Percentiles rank a stretch among this genome's conserved stretches.
Evolutionary conservation across 2,888 invertebrate species (phyloP).

Genomic region (Polydrusus pterygomalis): DNA sequence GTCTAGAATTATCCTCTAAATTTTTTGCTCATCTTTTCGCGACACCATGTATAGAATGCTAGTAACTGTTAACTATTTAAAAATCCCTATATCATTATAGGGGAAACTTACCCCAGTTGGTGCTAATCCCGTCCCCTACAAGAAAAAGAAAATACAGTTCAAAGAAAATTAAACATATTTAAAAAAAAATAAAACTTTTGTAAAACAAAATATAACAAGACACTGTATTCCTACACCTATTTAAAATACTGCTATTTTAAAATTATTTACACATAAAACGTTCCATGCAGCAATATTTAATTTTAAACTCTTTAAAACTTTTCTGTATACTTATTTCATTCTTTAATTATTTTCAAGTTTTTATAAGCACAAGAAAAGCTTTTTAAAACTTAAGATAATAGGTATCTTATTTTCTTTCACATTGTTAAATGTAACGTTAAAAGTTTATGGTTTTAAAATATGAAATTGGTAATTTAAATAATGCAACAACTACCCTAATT

Average conservation of each 20-base stretch:
- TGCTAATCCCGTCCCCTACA: slow-evolving; percentile 47
- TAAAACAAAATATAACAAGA: slow-evolving; percentile 34
- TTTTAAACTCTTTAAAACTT: slow-evolving; percentile 49
- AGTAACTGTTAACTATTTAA: neutral
- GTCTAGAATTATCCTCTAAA: no score
- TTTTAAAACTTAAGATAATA: slow-evolving; percentile 48
- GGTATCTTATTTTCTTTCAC: slow-evolving; percentile 42
- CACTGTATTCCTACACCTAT: slow-evolving; percentile 44
- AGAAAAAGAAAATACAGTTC: slow-evolving; percentile 39
- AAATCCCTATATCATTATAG: slow-evolving; percentile 17
- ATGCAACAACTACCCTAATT: neutral
- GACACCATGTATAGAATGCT: neutral
- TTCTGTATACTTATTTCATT: slow-evolving; percentile 50
- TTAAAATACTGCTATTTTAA: slow-evolving; percentile 42
- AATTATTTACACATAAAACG: slow-evolving; percentile 52
- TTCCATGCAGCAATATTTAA: slow-evolving; percentile 50
- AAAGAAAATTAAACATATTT: slow-evolving; percentile 8
- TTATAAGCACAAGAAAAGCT: slow-evolving; percentile 49
- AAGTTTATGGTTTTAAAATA: slow-evolving; percentile 43
- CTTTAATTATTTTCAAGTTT: slow-evolving; percentile 51
- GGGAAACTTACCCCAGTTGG: slow-evolving; percentile 46
- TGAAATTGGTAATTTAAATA: slow-evolving; percentile 20
- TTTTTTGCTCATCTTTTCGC: no score
- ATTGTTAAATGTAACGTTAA: slow-evolving; percentile 35
- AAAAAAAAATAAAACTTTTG: slow-evolving; percentile 27